phyloP scores from a whole-genome alignment of 1,140 invertebrate genomes.

The Monomorium pharaonis region DNA sequence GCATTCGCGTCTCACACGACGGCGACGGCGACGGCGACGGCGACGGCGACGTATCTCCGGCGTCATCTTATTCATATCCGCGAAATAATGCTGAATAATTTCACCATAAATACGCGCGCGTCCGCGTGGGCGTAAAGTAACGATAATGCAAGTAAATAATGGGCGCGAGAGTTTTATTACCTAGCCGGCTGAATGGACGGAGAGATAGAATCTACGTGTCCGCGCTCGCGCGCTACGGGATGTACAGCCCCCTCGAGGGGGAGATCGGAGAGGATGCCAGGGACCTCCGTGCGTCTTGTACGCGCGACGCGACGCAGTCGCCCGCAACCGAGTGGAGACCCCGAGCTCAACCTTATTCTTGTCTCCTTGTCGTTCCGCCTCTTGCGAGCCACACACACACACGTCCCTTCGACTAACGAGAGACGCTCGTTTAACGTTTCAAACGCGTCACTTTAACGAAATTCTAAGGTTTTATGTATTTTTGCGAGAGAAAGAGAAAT shows the following conservation, averaged over 20 bases:
- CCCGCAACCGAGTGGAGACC: not conserved
- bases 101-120: conserved; percentile 82
- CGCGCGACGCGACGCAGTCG: not conserved
- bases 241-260: conserved; percentile 51
- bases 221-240: conserved; percentile 40
- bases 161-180: conserved; percentile 83
- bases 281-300: conserved; percentile 7
- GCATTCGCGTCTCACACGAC: conserved; percentile 42
- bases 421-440: not conserved
- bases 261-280: conserved; percentile 32
- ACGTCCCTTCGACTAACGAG: not conserved
- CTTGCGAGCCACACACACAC: not conserved
- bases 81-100: conserved; percentile 84
- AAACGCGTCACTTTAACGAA: not conserved
- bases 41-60: conserved; percentile 61
- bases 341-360: not conserved
- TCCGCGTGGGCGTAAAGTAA: conserved; percentile 83
- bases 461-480: not conserved
- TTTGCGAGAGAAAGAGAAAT: not conserved
- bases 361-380: not conserved
- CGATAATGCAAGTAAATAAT: conserved; percentile 85
- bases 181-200: conserved; percentile 80
- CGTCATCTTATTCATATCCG: conserved; percentile 79
- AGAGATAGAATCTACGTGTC: conserved; percentile 83
- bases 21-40: conserved; percentile 36